Evolutionary conservation across 1,140 invertebrate genomes (phyloP).

Genomic region (Zophobas atratus): DNA sequence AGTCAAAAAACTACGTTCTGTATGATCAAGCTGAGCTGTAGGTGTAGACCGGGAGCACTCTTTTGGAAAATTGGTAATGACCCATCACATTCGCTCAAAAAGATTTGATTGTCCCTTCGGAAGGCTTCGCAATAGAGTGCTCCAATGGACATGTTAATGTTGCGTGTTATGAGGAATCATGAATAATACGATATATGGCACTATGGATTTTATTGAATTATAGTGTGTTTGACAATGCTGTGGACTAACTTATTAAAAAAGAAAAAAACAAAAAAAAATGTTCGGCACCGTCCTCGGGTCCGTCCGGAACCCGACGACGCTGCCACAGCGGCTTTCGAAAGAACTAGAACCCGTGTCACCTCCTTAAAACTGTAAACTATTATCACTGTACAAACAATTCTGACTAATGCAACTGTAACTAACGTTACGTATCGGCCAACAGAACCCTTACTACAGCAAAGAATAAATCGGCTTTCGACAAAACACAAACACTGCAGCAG

Average conservation of each 20-base stretch:
- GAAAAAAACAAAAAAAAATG: constrained; percentile 10
- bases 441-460: neutral
- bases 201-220: constrained; percentile 69
- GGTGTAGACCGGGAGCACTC: constrained; percentile 23
- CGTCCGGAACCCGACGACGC: constrained; percentile 6
- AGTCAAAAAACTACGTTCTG: constrained; percentile 47
- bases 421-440: constrained; percentile 30
- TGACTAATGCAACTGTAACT: constrained; percentile 28
- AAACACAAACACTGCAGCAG: constrained; percentile 22
- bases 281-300: neutral
- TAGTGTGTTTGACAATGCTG: constrained; percentile 66
- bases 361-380: constrained; percentile 39
- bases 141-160: constrained; percentile 29
- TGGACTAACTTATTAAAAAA: constrained; percentile 60
- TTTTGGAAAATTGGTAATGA: constrained; percentile 18
- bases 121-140: constrained; percentile 32
- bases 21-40: constrained; percentile 40
- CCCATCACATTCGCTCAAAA: constrained; percentile 5
- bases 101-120: constrained; percentile 1
- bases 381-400: constrained; percentile 42
- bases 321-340: constrained; percentile 33
- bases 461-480: constrained; percentile 8
- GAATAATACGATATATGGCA: constrained; percentile 68
- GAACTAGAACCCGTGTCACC: constrained; percentile 60
- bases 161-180: constrained; percentile 57